Conservation (phyloP, 2,888 invertebrate species). For the Dolichopus griseipennis region DNA sequence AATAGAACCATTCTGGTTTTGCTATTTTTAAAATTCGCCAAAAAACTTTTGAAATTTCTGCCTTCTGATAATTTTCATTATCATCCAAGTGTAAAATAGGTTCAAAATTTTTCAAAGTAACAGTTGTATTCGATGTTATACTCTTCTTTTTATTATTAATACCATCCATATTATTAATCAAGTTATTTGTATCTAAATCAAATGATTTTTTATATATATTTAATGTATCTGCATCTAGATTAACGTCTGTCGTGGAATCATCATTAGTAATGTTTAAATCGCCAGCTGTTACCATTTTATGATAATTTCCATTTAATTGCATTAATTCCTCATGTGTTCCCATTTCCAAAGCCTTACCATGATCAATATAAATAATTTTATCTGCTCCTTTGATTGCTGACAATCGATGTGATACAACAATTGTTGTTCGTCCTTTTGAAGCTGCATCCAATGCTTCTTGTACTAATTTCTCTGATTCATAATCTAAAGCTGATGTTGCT, state of each 20-base stretch:
- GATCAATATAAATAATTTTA: conserved; percentile 60
- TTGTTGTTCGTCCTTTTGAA: conserved; percentile 62
- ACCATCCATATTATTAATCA: not conserved
- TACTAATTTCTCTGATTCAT: conserved; percentile 69
- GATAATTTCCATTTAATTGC: conserved; percentile 55
- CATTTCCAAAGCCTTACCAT: conserved; percentile 61
- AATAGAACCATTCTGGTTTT: conserved; percentile 58
- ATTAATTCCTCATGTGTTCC: conserved; percentile 68
- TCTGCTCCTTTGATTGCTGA: conserved; percentile 64
- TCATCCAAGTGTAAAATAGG: not conserved
- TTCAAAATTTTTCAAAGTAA: not conserved
- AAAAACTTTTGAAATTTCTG: conserved; percentile 34
- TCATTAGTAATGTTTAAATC: conserved; percentile 32
- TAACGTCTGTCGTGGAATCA: conserved; percentile 28
- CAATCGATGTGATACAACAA: conserved; percentile 65
- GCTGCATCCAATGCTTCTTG: conserved; percentile 73
- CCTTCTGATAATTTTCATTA: conserved; percentile 33
- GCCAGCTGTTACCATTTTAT: conserved; percentile 52
- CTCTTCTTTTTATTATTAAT: conserved; percentile 35
- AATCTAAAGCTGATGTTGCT: conserved; percentile 77
- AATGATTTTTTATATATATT: not conserved
- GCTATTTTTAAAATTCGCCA: conserved; percentile 56
- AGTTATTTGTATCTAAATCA: conserved; percentile 5
- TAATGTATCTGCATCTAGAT: conserved; percentile 17
- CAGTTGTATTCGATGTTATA: conserved; percentile 12